These are phyloP conservation scores for Iselma pallidipennis DNA, from an alignment of 2,888 invertebrate genomes.

Conservation along the genomic window DNA sequence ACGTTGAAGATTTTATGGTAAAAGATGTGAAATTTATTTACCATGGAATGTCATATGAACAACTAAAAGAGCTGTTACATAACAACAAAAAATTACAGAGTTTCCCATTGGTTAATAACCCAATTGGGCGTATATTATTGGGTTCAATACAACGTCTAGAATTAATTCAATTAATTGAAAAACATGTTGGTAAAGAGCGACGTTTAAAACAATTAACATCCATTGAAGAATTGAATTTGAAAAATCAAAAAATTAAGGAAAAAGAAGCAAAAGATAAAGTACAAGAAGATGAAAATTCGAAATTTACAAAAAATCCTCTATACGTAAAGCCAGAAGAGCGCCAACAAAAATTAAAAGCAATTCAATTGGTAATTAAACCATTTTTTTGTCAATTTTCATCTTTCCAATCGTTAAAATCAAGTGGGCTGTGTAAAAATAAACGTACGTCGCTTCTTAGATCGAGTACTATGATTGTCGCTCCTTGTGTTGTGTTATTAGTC, in stretches of 20 bases:
- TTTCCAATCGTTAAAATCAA: too few species aligned
- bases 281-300: background rate
- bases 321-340: background rate
- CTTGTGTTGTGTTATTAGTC: too few species aligned
- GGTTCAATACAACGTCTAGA: conserved; percentile 91
- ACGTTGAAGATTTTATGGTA: conserved; percentile 97
- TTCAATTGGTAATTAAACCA: background rate
- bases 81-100: conserved; percentile 69
- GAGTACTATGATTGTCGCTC: too few species aligned
- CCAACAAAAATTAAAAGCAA: background rate
- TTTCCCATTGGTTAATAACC: conserved; percentile 90
- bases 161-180: conserved; percentile 80
- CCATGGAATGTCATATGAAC: conserved; percentile 86
- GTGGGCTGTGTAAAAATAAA: too few species aligned
- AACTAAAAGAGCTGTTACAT: conserved; percentile 79
- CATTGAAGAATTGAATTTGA: conserved; percentile 8
- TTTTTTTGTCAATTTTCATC: too few species aligned
- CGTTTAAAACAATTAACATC: conserved; percentile 48
- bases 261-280: background rate
- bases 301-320: background rate
- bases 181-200: conserved; percentile 78
- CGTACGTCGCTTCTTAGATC: too few species aligned
- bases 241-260: background rate
- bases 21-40: conserved; percentile 83
- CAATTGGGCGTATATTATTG: conserved; percentile 84